Evolutionary conservation across 23 tunicate species (phyloP), one percentile per base, ranked within the genome.

Genomic region (Halocynthia roretzi): DNA sequence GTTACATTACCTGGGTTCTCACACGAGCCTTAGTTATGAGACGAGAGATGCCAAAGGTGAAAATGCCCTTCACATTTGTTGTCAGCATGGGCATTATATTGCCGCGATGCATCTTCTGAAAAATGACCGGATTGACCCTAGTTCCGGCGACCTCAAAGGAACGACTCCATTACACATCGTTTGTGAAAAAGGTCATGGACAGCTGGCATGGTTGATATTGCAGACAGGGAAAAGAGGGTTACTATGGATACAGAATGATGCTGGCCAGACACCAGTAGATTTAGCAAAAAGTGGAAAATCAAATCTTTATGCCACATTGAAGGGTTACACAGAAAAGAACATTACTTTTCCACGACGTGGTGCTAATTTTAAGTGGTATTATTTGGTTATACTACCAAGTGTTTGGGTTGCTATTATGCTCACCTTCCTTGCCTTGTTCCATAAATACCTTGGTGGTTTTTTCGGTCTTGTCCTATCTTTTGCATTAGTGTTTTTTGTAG

Each of bases 141-240:
- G 68, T 9, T 52, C 50, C 10, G 75, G 81, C 51, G 83, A 90
- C 63, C 68, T 56, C 52, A 73, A 71, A 69, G 98, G 98, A 0
- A 71, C 54, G n/a, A 92, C 98, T 5, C 73, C 76, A 5, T 70
- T 92, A 14, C 98, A 92, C 54, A 67, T 82, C 51, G 92, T 82
- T 51, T 91, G 81, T 6, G 77, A 80, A 64, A 57, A 76, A 50
- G 92, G 98, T 19, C 71, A 82, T 79, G 56, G 65, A 10, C 83
- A 82, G 7, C 51, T 92, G 8, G 67, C 75, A 7, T 92, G 98
- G 98, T 82, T 53, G 56, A 10, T 92, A 44, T 9, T 92, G 14
- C 52, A 20, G 8, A 60, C 51, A 11, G 86, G 79, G 10, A 56
- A 62, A 10, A 86, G 92, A 61, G 78, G 82, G 17, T 20, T 86